These are phyloP conservation scores for Drosophila oshimai DNA, from an alignment of 1,140 invertebrate species.

Conservation along the genomic window DNA sequence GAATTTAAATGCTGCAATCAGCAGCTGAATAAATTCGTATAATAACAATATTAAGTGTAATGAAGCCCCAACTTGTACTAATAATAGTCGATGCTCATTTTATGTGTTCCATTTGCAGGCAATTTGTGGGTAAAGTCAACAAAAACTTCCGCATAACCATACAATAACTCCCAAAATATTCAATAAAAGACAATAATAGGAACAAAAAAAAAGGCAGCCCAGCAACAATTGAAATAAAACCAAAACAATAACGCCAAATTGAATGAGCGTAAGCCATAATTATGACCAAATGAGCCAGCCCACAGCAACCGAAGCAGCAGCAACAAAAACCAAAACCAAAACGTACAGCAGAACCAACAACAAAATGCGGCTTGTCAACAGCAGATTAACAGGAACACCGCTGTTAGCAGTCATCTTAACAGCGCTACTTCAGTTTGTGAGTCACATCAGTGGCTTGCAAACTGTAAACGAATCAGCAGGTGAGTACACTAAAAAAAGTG, in stretches of 20 bases:
- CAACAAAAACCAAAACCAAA: slow-evolving; percentile 30
- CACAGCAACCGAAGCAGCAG: slow-evolving; percentile 5
- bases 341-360: slow-evolving; percentile 10
- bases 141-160: slow-evolving; percentile 38
- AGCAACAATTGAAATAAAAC: slow-evolving; percentile 34
- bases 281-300: slow-evolving; percentile 66
- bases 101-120: slow-evolving; percentile 49
- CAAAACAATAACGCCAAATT: slow-evolving; percentile 58
- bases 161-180: slow-evolving; percentile 35
- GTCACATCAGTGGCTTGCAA: slow-evolving; percentile 10
- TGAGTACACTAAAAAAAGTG: slow-evolving; percentile 16
- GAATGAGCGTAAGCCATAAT: slow-evolving; percentile 64
- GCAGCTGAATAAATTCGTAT: slow-evolving; percentile 27
- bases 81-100: slow-evolving; percentile 29
- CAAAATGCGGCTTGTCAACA: slow-evolving; percentile 37
- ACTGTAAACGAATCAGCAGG: slow-evolving; percentile 10
- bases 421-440: slow-evolving; percentile 19
- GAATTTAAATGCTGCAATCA: slow-evolving; percentile 14
- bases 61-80: slow-evolving; percentile 8
- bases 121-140: slow-evolving; percentile 42
- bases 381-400: slow-evolving; percentile 22
- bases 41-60: slow-evolving; percentile 36
- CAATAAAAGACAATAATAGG: slow-evolving; percentile 24
- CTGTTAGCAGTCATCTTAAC: slow-evolving; percentile 24
- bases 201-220: neutral